Base-by-base conservation (phyloP, 1,140 invertebrate genomes). In the Musca vetustissima region DNA sequence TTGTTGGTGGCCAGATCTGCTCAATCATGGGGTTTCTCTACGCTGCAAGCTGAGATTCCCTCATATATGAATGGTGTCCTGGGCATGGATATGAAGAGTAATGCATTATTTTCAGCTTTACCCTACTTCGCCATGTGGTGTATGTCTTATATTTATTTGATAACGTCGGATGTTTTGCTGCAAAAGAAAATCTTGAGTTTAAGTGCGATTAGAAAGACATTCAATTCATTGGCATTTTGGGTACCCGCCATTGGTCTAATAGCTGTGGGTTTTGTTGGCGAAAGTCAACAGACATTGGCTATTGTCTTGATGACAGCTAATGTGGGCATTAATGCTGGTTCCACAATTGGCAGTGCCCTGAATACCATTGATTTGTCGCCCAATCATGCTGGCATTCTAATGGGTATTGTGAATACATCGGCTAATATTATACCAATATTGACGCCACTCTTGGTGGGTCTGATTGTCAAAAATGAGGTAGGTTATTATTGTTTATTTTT, bases 1-100 rank as follows among this genome's bases (percentile, higher is more conserved):
- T 85, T 97, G 13, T 86, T 95, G 17, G 83, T 95, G 0, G 89
- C 88, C 0, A 94, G 98, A 76, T 92, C 93, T 76, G 89, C 93
- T 0, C 92, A 96, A 75, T 95, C 94, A 75, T 98, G 94, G 93
- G 95, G 94, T 0, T 95, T 94, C 79, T 97, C 95, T 85, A 97
- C 93, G 2, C 85, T 98, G 53, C 85, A 98, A 55, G 96, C 94
- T 0, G 90, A 96, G 82, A 90, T 98, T 73, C 97, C 97, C 0
- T 91, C 89, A 0, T 99, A 96, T 76, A 91, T 98, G 87, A 90
- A 89, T 19, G 87, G 89, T 61, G 89, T 97, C 0, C 85, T 98
- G 0, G 83, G 89, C 59, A 92, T 92, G 72, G 85, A 97, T 66
- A 90, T 97, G 32, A 87, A 90, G 81, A 82, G 86, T 9, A 91